Conservation (phyloP, 1,140 invertebrate genomes). For the Brachionus sp. region DNA sequence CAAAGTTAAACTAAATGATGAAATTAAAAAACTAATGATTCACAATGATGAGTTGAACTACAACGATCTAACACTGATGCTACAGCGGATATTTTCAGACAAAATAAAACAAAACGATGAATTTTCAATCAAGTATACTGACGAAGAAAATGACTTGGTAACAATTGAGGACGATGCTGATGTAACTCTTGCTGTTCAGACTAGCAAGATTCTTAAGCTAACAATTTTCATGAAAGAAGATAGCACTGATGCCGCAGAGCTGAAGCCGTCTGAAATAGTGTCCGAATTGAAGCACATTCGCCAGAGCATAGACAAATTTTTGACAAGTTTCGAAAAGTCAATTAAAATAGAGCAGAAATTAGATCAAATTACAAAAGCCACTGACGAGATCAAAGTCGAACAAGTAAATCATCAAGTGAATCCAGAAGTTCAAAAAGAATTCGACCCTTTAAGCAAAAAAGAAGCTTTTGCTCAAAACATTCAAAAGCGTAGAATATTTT, state of each 20-base stretch:
- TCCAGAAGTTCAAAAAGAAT: slow-evolving; percentile 24
- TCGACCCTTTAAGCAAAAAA: slow-evolving; percentile 10
- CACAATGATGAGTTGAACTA: slow-evolving; percentile 36
- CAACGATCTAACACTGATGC: slow-evolving; percentile 9
- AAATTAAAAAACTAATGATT: slow-evolving; percentile 28
- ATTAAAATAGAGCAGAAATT: not conserved
- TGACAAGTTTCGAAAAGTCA: not conserved
- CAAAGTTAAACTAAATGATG: slow-evolving; percentile 2
- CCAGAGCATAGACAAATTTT: not conserved
- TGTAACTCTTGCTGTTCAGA: not conserved
- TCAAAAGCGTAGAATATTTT: not conserved
- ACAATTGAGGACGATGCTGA: slow-evolving; percentile 25
- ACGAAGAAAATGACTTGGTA: slow-evolving; percentile 38
- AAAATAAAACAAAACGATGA: slow-evolving; percentile 31
- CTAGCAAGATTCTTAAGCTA: not conserved
- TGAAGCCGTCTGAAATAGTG: slow-evolving; percentile 4
- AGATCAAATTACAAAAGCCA: not conserved
- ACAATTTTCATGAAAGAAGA: slow-evolving; percentile 13
- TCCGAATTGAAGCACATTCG: not conserved
- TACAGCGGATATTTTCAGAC: slow-evolving; percentile 27
- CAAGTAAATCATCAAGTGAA: not conserved
- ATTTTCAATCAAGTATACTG: slow-evolving; percentile 26
- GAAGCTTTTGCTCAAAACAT: not conserved
- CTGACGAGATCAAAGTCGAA: not conserved
- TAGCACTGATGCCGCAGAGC: not conserved